These are phyloP conservation scores for Heloderma charlesbogerti DNA, from an alignment of 2,113 vertebrate species.

Conservation along the genomic window DNA sequence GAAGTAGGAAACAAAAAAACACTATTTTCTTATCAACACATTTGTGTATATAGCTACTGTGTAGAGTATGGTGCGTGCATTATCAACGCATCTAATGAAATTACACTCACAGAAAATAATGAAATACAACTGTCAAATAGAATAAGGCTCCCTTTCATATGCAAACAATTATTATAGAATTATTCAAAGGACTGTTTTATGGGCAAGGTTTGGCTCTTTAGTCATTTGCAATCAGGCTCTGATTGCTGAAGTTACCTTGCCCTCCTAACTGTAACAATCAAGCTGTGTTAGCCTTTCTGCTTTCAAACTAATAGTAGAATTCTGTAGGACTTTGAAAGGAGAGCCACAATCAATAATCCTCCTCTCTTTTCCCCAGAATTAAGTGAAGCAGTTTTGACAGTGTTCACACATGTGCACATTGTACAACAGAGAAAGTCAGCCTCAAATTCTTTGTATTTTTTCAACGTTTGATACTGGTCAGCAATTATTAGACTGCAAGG, in stretches of 20 bases:
- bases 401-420: neutral
- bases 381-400: neutral
- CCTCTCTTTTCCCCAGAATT: neutral
- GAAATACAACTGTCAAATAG: slow-evolving; percentile 10
- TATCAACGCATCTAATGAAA: neutral
- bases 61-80: neutral
- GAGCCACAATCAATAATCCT: neutral
- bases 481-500: neutral
- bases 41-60: slow-evolving; percentile 1
- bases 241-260: neutral
- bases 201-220: neutral
- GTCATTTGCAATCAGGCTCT: neutral
- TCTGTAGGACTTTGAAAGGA: neutral
- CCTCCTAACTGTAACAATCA: neutral
- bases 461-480: neutral
- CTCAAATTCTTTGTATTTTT: neutral
- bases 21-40: slow-evolving; percentile 14
- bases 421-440: neutral
- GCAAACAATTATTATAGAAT: neutral
- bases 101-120: slow-evolving; percentile 9
- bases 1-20: slow-evolving; percentile 23
- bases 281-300: neutral
- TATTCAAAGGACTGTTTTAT: slow-evolving; percentile 27
- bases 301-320: neutral
- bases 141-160: slow-evolving; percentile 5